Evolutionary conservation across 1,140 invertebrate species (phyloP).

Genomic region (Panagrolaimus sp.): DNA sequence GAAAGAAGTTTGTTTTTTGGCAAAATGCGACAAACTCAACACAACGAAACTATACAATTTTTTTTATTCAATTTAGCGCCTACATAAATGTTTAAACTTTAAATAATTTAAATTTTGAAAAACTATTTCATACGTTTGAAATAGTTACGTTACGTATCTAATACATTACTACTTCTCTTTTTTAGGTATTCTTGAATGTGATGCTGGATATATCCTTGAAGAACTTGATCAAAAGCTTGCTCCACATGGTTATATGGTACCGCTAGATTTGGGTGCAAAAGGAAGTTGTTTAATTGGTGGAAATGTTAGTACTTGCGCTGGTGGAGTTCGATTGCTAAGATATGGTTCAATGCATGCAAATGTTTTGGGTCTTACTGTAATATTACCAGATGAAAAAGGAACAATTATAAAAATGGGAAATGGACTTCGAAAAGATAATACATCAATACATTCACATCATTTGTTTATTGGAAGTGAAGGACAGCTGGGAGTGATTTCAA

Average conservation of each 20-base stretch:
- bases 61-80: too few relatives aligned
- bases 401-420: constrained; percentile 75
- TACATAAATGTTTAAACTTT: too few relatives aligned
- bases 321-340: constrained; percentile 80
- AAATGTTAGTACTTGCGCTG: constrained; percentile 91
- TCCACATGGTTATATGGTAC: constrained; percentile 76
- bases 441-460: constrained; percentile 90
- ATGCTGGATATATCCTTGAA: constrained; percentile 87
- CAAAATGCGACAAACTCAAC: too few relatives aligned
- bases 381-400: constrained; percentile 75
- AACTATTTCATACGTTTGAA: too few relatives aligned
- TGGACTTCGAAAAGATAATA: constrained; percentile 88
- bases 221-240: constrained; percentile 72
- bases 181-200: constrained; percentile 74
- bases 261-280: constrained; percentile 89
- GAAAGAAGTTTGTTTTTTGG: too few relatives aligned
- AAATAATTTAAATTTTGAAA: too few relatives aligned
- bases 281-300: constrained; percentile 94
- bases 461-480: constrained; percentile 95
- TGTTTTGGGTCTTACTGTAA: constrained; percentile 83
- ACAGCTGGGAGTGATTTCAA: constrained; percentile 86
- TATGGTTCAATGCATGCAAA: constrained; percentile 91
- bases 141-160: too few relatives aligned
- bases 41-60: too few relatives aligned
- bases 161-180: constrained; percentile 25